Evolutionary conservation across 1,140 invertebrate species (phyloP), one percentile per base, ranked within the genome.

Genomic region (Meloidogyne floridensis): DNA sequence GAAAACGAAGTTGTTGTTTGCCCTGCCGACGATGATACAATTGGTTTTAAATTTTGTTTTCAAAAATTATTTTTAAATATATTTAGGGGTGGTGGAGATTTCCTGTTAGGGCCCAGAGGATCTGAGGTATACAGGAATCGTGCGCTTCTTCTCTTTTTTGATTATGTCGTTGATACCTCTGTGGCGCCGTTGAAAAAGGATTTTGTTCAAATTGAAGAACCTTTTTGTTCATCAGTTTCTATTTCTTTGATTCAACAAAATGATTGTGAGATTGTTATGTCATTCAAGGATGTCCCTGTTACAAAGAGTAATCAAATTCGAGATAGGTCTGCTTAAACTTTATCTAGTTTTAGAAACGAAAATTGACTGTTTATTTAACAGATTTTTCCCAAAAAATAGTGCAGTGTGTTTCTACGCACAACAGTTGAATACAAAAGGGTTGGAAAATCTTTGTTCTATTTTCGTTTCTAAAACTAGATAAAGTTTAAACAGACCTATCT

Each of bases 131-230:
- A 76, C 54, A 84, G 18, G 20, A 80, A 47, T 69, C n/a, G 56
- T n/a, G 73, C 79, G 56, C 51, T 83, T 15, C n/a, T 53, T 20
- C 18, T 83, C 8, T 72, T 84, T 3, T 85, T 70, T 59, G 75
- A 75, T 11, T 78, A 96, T 91, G 90, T 97, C 43, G 94, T 94
- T 3, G 94, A 95, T 84, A 95, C 94, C 13, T 93, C 95, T 15
- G 93, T 94, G 32, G 94, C 94, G 86, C 95, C 95, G 5, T 89
- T 97, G 72, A 93, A 95, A 87, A 93, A 93, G 86, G 93, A 93
- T 83, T 95, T 96, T 91, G 94, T 96, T 5, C 95, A 96, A 91
- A 93, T 93, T 32, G 93, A 93, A 65, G 94, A 96, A 87, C 94
- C 95, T 0, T 93, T 93, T 85, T 94, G 94, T 70, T 95, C 94